Base-by-base conservation (phyloP, 2,888 invertebrate genomes). In the Drosophila parthenogenetica region DNA sequence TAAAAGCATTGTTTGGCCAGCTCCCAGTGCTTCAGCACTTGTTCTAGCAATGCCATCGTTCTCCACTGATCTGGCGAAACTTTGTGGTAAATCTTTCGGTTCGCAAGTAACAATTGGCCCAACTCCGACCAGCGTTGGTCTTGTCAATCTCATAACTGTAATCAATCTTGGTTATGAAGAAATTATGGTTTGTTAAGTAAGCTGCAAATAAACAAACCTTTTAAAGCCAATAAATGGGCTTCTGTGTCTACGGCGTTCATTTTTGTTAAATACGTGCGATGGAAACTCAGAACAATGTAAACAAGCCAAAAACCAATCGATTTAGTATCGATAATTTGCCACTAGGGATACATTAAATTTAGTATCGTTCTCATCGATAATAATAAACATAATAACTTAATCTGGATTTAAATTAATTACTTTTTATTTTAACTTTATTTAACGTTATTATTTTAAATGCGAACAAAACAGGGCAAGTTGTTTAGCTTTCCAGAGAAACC, bases 111-210 rank as follows among this genome's bases (percentile, higher is more conserved):
- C 94, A 69, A 97, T 95, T 85, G 88, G 84, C 1, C 95, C 94
- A 10, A 96, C 95, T 86, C 96, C 96, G 68, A 97, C 95, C 75
- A 99, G 93, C 29, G 97, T 96, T 4, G 99, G 99, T 87, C 97
- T 95, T 1, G 98, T 98, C 73, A 99, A 94, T 79, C 99, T 94
- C 98, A 99, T 98, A 55, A 99, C 99, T 95, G 43, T 2, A 62
- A 60, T 40, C 19, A 10, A n/a, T 29, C 2, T 40, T 11, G 4
- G 5, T 8, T 8, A 11, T n/a, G n/a, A 29, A 43, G 32, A 35
- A 45, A n/a, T 2, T 7, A 32, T 7, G 11, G 13, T 35, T 32
- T 13, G 1, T 46, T 14, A 0, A 32, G 3, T 11, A 4, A 43
- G 11, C 11, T 10, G 3, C 0, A 16, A 1, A n/a, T 8, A 8